Evolutionary conservation across 2,113 vertebrate species (phyloP), one percentile per base, ranked within the genome.

Genomic region (Nycticorax nycticorax): DNA sequence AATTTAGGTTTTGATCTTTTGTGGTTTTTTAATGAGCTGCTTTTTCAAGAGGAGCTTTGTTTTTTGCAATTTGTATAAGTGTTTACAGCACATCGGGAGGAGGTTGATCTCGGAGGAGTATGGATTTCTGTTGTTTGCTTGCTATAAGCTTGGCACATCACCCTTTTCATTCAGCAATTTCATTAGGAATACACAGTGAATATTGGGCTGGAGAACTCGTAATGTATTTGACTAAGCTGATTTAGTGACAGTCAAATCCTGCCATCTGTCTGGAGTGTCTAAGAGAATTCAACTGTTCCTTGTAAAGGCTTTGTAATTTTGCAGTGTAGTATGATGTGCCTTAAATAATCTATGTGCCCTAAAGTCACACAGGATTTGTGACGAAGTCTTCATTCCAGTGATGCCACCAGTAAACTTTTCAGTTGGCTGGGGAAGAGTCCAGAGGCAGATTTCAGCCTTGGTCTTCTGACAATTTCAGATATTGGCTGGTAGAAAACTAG

Each of bases 151-250:
- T 93, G 82, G 81, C 82, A 63, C n/a, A 15, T 85, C 1, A 19
- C 75, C n/a, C 33, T 88, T 90, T 88, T 50, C 76, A 45, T 96
- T 95, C 85, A 84, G 48, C 52, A 47, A 6, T 90, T 96, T 96
- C 75, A 75, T 80, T 92, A 89, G 69, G 79, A 92, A 91, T 77
- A 80, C 50, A n/a, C 16, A 52, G 63, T 77, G 92, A 96, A 86
- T 94, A 92, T 90, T 92, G 85, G 59, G 24, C 85, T 79, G 85
- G 59, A 86, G 59, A 88, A 92, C 90, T 93, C 89, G 88, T 91
- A 86, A 88, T 83, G 55, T 77, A 52, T 96, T 90, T 96, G 95
- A 88, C 90, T 96, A 96, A 96, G 92, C 95, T 96, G 96, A 90
- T 93, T 96, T 84, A 88, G 63, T 52, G 82, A 66, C 81, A 88